Base-by-base conservation (phyloP, 2,797 vertebrate species). In the Aldrovandia affinis region DNA sequence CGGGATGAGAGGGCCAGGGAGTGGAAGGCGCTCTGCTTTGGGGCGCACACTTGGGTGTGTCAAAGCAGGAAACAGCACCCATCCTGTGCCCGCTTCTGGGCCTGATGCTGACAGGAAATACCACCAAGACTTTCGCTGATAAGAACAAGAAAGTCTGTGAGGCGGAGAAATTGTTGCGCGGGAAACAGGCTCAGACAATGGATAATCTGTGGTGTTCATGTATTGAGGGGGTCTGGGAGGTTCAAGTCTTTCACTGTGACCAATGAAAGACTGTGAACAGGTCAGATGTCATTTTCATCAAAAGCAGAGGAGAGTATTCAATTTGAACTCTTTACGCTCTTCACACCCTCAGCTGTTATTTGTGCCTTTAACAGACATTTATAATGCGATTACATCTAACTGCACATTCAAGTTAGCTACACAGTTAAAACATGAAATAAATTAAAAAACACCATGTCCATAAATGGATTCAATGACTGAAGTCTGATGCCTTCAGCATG, bases 11-110 rank as follows among this genome's bases (percentile, higher is more conserved):
- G 61, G 61, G n/a, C 68, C 54, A 70, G 9, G 1, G 33, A 63
- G 79, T 30, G 70, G 55, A 50, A 78, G 77, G 44, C 89, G 85
- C 89, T 91, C 86, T 89, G 88, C 30, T 55, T 10, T 93, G n/a
- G n/a, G n/a, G n/a, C n/a, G n/a, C n/a, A n/a, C n/a, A n/a, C n/a
- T n/a, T n/a, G 92, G 92, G 93, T 91, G 93, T 91, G 90, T 87
- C 91, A 92, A 81, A 83, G 86, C 88, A 95, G 95, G 95, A 96
- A 97, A 92, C 88, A 90, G 86, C 87, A 84, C 82, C 95, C 94
- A 95, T 93, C 94, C 94, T 94, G 94, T 92, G 91, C 92, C 93
- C 95, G 92, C 92, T 88, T 91, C 90, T 90, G 90, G 90, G 92
- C 88, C 89, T 92, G 90, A 92, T 86, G 85, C 63, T 85, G 86